These are phyloP conservation scores for Terrapene triunguis DNA, from an alignment of 2,113 vertebrate species.

Conservation along the genomic window DNA sequence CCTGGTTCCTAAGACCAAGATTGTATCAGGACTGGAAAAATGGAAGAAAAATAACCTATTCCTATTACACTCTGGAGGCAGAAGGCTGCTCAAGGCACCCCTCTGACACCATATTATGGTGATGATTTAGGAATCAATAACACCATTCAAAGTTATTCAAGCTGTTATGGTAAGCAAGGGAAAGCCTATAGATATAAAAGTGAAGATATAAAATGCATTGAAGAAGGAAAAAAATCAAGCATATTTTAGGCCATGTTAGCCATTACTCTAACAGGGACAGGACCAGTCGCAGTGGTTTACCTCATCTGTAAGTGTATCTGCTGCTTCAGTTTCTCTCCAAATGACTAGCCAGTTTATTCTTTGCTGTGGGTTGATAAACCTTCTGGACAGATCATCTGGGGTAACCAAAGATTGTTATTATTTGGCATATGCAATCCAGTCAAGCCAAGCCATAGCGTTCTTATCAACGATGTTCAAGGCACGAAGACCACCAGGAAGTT, in stretches of 20 bases:
- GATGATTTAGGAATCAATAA: conserved; percentile 14
- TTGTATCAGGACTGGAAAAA: neutral
- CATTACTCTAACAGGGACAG: neutral
- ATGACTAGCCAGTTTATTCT: neutral
- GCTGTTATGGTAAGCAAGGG: neutral
- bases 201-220: neutral
- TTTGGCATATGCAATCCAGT: too few relatives aligned
- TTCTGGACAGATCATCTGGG: neutral
- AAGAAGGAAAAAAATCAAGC: neutral
- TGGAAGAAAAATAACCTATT: neutral
- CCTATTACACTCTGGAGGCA: neutral
- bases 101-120: neutral
- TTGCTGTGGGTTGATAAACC: neutral
- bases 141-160: neutral
- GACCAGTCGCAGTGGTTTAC: neutral
- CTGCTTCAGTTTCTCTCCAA: neutral
- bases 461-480: too few relatives aligned
- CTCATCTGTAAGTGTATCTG: neutral
- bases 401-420: neutral
- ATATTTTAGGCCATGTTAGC: neutral
- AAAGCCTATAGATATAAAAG: neutral
- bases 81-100: neutral
- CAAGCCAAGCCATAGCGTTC: neutral
- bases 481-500: too few relatives aligned
- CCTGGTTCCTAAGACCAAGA: conserved; percentile 22